Percentiles rank a stretch among this genome's conserved stretches.
These are phyloP conservation scores for Corticium candelabrum DNA, from an alignment of 37 sponge, comb jelly and placozoan species.

Conservation along the genomic window DNA sequence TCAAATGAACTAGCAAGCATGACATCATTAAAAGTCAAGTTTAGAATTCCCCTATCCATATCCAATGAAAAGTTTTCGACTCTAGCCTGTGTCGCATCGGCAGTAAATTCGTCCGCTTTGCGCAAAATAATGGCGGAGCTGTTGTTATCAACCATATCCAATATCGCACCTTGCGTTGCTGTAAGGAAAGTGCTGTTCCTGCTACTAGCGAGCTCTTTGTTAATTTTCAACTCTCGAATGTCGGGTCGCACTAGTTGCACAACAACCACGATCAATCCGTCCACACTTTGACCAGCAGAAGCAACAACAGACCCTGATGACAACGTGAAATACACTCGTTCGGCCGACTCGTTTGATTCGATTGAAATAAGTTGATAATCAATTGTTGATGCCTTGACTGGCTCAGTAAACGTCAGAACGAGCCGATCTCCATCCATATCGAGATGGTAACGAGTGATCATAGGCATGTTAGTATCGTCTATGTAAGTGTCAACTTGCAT, in stretches of 20 bases:
- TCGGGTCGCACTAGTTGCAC: slow-evolving; percentile 40
- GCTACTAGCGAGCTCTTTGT: slow-evolving; percentile 27
- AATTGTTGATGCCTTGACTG: slow-evolving; percentile 43
- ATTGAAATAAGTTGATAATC: slow-evolving; percentile 33
- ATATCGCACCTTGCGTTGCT: slow-evolving; percentile 22
- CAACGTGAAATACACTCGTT: not conserved
- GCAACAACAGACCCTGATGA: not conserved
- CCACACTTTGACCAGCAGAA: slow-evolving; percentile 8
- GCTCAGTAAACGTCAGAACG: slow-evolving; percentile 70
- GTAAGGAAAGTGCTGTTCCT: slow-evolving; percentile 17
- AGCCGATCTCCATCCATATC: slow-evolving; percentile 58
- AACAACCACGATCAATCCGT: slow-evolving; percentile 32
- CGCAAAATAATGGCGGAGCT: slow-evolving; percentile 13
- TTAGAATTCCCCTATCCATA: slow-evolving; percentile 46
- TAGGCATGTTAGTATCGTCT: slow-evolving; percentile 46
- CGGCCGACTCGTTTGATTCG: too few relatives aligned
- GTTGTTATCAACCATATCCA: slow-evolving; percentile 44
- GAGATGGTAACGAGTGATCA: slow-evolving; percentile 25
- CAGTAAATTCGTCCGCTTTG: slow-evolving; percentile 2
- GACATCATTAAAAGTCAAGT: slow-evolving; percentile 66
- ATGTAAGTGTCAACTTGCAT: slow-evolving; percentile 33
- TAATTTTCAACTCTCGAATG: slow-evolving; percentile 39
- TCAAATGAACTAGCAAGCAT: slow-evolving; percentile 48
- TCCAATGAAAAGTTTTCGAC: slow-evolving; percentile 55
- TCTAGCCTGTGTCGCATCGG: slow-evolving; percentile 26